Base-by-base conservation (phyloP, 2,113 vertebrate species). In the Notothenia coriiceps region DNA sequence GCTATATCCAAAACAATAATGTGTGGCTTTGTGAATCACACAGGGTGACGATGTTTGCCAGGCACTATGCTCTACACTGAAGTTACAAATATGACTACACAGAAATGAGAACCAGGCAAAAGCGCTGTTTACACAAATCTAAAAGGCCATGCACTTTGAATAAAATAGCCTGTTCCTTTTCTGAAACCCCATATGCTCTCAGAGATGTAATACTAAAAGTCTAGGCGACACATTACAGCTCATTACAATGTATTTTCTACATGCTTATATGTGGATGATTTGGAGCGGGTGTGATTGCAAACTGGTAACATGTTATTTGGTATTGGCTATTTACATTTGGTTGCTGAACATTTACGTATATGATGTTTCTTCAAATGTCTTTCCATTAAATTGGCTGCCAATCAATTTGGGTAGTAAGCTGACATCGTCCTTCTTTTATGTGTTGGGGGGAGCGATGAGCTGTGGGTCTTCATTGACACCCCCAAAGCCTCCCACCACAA, bases 1-100 rank as follows among this genome's bases (percentile, higher is more conserved):
- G 56, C 51, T 22, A 6, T 11, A 15, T 20, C 6, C 20, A 64
- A 51, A 44, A 51, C 17, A 40, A 15, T 33, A 46, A 43, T 25
- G 52, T 46, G 61, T 51, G 68, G n/a, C 15, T 74, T 22, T 63
- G 35, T 74, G 68, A 64, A 52, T 59, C 73, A 63, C 66, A 52
- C 25, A 25, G 18, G 59, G 3, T 12, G 43, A 17, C 54, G n/a
- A 7, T 40, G 35, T 40, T 15, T 49, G 29, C 44, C 1, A 2
- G n/a, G 6, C 17, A 46, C 18, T 0, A 11, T 18, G 4, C n/a
- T n/a, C 47, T 44, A 7, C n/a, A 17, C 22, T 0, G 17, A 51
- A 17, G n/a, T 13, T 12, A 25, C 35, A 9, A 35, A 52, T 49
- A 3, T 1, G 49, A 33, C 17, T 47, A 11, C 49, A 20, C 47